Base-by-base conservation (phyloP, 2,888 invertebrate genomes). In the Mactromeris polynyma region DNA sequence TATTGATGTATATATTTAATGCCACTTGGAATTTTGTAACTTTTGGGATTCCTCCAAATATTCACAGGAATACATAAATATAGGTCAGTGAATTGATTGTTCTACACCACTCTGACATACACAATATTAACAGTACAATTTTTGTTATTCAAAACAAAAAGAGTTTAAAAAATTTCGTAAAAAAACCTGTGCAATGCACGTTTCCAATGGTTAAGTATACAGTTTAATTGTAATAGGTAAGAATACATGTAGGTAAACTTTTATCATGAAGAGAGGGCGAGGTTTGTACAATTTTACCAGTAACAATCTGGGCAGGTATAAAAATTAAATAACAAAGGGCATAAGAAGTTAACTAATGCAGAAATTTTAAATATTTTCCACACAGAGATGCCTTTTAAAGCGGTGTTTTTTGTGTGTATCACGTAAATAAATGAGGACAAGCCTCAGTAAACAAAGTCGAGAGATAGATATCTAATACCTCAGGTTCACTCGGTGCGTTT, bases 401-500 rank as follows among this genome's bases (percentile, higher is more conserved):
- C 42, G 17, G 2, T 19, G 3, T 73, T 73, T 84, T 84, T 42
- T 84, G 82, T 64, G 83, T 84, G 84, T 51, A 51, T 36, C n/a
- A 40, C n/a, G 38, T 77, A 42, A n/a, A 81, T 81, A 86, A 86
- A 77, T 85, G 80, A 85, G 26, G 54, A 42, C 64, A 80, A 40
- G 42, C 80, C 38, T 83, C 79, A n/a, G 42, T 80, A 64, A 64
- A 85, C 78, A 84, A 31, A 33, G 73, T 78, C 38, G 46, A 11
- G 7, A 33, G 84, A 78, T 78, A 73, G 54, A 77, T 78, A 86
- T 82, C 86, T 77, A 73, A 79, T 46, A 83, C 80, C 17, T 21
- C 17, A 77, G 83, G 90, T 90, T 85, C 88, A 90, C 58, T 81
- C 69, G 86, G 90, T 90, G 51, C 90, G 58, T 85, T 88, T 88